Percentiles rank a stretch among this genome's conserved stretches.
phyloP scores from a whole-genome alignment of 2,888 invertebrate species.

The Eucera pruinosa region DNA sequence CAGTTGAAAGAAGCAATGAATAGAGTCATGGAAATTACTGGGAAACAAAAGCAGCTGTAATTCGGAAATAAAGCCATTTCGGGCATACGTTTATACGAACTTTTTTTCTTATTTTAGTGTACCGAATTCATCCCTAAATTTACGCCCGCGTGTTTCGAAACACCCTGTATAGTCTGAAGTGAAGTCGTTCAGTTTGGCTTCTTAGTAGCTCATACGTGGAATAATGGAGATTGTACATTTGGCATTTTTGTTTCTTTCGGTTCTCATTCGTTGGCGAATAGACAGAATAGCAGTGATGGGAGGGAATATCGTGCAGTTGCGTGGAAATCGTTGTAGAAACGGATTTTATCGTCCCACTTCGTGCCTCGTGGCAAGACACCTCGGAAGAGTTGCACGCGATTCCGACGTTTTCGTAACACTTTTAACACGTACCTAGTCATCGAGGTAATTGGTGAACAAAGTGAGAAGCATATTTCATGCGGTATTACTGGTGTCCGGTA shows the following conservation, averaged over 20 bases:
- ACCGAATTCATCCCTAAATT: too few species aligned
- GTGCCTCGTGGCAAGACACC: constrained; percentile 54
- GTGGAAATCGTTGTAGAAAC: constrained; percentile 35
- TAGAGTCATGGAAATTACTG: too few species aligned
- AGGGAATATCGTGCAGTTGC: constrained; percentile 20
- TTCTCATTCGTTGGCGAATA: neutral
- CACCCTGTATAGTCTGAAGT: too few species aligned
- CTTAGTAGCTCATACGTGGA: neutral
- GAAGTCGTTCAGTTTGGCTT: neutral
- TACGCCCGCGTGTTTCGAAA: too few species aligned
- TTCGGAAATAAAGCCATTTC: too few species aligned
- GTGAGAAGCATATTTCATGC: constrained; percentile 57
- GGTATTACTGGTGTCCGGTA: constrained; percentile 45
- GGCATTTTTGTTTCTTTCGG: neutral
- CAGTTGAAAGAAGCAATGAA: too few species aligned
- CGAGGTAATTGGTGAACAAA: constrained; percentile 62
- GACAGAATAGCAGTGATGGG: neutral
- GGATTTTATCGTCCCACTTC: constrained; percentile 51
- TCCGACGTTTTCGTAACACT: constrained; percentile 59
- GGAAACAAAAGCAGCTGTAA: too few species aligned
- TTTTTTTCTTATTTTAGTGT: too few species aligned
- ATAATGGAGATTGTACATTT: neutral
- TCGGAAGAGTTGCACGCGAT: constrained; percentile 56
- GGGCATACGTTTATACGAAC: too few species aligned
- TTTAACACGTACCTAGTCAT: constrained; percentile 61